Percentiles rank a stretch among this genome's conserved stretches.
phyloP scores from a whole-genome alignment of 2,888 invertebrate species.

The Neoitamus cyanurus region DNA sequence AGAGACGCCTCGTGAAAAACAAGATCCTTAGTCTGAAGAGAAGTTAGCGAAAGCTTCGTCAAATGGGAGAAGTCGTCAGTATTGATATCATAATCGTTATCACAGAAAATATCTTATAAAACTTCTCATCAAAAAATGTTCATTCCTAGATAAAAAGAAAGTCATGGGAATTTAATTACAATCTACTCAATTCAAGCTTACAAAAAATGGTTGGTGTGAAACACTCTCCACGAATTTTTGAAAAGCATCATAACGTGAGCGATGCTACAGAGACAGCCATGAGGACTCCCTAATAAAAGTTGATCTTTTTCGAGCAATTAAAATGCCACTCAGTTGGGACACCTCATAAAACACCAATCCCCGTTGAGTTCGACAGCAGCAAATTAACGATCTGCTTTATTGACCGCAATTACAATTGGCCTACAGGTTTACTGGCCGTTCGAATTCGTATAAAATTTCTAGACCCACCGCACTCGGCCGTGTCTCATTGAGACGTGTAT shows the following conservation, averaged over 20 bases:
- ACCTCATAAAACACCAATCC: background rate
- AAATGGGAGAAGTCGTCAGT: too few relatives aligned
- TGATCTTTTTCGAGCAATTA: background rate
- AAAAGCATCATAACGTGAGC: background rate
- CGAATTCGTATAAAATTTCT: background rate
- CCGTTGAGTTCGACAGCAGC: background rate
- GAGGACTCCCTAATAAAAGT: background rate
- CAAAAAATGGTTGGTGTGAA: background rate
- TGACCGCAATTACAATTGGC: background rate
- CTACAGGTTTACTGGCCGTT: background rate
- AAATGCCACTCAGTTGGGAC: background rate
- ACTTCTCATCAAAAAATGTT: too few relatives aligned
- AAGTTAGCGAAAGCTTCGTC: too few relatives aligned
- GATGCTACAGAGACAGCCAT: background rate
- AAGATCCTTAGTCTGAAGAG: too few relatives aligned
- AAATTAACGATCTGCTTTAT: background rate
- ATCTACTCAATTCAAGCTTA: too few relatives aligned
- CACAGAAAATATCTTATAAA: too few relatives aligned
- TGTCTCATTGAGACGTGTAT: slow-evolving; percentile 12
- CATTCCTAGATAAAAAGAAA: too few relatives aligned
- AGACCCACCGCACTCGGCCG: slow-evolving; percentile 18
- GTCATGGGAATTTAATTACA: too few relatives aligned
- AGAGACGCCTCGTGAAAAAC: too few relatives aligned
- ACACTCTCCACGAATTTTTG: background rate
- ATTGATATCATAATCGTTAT: too few relatives aligned